Base-by-base conservation (phyloP, 1,140 invertebrate genomes). In the Megalonaias nervosa region DNA sequence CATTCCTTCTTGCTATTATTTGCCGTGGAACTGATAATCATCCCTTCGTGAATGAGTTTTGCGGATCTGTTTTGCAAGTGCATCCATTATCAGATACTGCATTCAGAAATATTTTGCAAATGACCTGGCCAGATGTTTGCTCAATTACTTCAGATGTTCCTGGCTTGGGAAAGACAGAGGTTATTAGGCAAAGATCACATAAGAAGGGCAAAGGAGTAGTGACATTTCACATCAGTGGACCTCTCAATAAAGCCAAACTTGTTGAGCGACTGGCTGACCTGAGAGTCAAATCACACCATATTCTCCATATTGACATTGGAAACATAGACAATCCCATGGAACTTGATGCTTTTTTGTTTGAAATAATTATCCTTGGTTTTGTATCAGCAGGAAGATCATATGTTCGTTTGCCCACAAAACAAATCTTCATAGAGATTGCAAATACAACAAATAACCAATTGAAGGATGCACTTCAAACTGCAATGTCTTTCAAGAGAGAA, bases 251-350 rank as follows among this genome's bases (percentile, higher is more conserved):
- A 59, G 57, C 31, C 19, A 57, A 64, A n/a, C 67, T 69, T 48
- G 31, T 82, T 15, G 19, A 67, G 55, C 59, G 56, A 68, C 48
- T 82, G 56, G 23, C 15, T 65, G 11, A 66, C 14, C 15, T 71
- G 15, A 67, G 67, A 21, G 14, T 71, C 17, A 59, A 23, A 61
- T 14, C 6, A 19, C 71, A 64, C 55, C 73, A 72, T 72, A 38
- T 70, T 31, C 62, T 84, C 4, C 82, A 84, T 60, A 67, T 84
- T 19, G 81, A 84, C 77, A 61, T 84, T 60, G 77, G 75, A 19
- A 19, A 23, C 26, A 60, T 79, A 15, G 60, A 76, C 65, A 67
- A 80, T 31, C 66, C 75, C 55, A n/a, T 23, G 31, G 67, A 70
- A 17, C 60, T 84, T 13, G 82, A 84, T 64, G 38, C 62, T 26